A percentile compares a stretch with the other conserved stretches of the same genome.
phyloP scores from a whole-genome alignment of 2,888 invertebrate species.

The Pristionchus fissidentatus region DNA sequence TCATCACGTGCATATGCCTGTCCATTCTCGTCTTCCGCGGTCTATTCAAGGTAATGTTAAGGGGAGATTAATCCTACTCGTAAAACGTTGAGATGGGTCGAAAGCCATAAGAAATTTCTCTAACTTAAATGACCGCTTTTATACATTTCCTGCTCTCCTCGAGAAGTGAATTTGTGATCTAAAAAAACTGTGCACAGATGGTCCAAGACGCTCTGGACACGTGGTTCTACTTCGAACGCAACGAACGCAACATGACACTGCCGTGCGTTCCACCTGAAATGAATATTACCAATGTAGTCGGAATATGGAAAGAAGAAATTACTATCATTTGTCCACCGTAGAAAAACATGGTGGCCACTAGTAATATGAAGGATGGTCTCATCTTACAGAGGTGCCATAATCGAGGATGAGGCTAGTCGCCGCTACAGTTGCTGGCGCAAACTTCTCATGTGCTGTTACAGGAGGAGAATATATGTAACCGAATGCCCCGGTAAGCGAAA shows the following conservation, averaged over 20 bases:
- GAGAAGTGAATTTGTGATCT: no score
- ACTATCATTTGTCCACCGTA: no score
- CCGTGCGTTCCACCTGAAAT: background rate
- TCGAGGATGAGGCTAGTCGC: background rate
- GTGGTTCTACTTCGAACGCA: slow-evolving; percentile 14
- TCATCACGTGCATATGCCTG: background rate
- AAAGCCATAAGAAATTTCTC: no score
- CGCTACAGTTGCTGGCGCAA: slow-evolving; percentile 19
- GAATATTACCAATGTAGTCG: no score
- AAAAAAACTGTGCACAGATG: background rate
- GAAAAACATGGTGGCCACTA: no score
- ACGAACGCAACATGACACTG: background rate
- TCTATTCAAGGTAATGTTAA: background rate
- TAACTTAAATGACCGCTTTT: no score
- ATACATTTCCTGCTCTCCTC: no score
- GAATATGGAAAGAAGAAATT: no score
- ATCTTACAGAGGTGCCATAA: background rate
- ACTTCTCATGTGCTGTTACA: background rate
- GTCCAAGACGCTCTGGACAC: slow-evolving; percentile 16
- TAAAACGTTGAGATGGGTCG: no score
- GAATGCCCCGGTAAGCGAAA: background rate
- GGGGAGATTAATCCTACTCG: no score
- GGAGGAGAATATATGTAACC: background rate
- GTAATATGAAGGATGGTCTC: no score
- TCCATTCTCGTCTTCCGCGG: slow-evolving; percentile 2